Evolutionary conservation across 2,888 invertebrate genomes (phyloP).

Genomic region (Drosophila acutilabella): DNA sequence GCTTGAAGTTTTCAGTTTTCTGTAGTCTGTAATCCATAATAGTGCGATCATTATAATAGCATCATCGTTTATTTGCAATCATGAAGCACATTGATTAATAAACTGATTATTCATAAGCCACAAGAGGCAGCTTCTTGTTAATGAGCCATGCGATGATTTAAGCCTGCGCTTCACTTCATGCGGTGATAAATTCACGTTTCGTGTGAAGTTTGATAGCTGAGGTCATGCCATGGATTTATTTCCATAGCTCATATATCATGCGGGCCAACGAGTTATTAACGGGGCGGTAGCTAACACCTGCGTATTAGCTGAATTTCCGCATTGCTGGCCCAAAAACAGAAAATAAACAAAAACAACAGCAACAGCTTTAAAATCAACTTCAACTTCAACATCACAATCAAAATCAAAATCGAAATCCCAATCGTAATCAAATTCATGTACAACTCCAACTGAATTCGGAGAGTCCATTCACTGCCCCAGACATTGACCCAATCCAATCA

Average conservation of each 20-base stretch:
- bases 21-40: constrained; percentile 55
- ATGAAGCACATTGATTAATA: constrained; percentile 75
- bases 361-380: background rate
- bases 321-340: constrained; percentile 47
- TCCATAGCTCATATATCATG: constrained; percentile 75
- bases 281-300: constrained; percentile 77
- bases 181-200: constrained; percentile 65
- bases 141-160: constrained; percentile 68
- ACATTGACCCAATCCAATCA: constrained; percentile 67
- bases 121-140: constrained; percentile 78
- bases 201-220: constrained; percentile 80
- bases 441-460: constrained; percentile 10
- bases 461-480: constrained; percentile 56
- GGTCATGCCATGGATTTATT: constrained; percentile 77
- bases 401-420: constrained; percentile 23
- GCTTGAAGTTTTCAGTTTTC: too few species aligned
- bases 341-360: constrained; percentile 2
- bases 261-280: constrained; percentile 62
- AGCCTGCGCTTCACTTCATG: constrained; percentile 46
- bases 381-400: background rate
- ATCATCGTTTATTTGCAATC: constrained; percentile 77
- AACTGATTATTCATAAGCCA: constrained; percentile 77
- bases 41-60: constrained; percentile 78
- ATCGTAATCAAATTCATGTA: constrained; percentile 13
- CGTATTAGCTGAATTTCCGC: constrained; percentile 76